phyloP scores from a whole-genome alignment of 2,797 vertebrate genomes.

The Coilia nasus region DNA sequence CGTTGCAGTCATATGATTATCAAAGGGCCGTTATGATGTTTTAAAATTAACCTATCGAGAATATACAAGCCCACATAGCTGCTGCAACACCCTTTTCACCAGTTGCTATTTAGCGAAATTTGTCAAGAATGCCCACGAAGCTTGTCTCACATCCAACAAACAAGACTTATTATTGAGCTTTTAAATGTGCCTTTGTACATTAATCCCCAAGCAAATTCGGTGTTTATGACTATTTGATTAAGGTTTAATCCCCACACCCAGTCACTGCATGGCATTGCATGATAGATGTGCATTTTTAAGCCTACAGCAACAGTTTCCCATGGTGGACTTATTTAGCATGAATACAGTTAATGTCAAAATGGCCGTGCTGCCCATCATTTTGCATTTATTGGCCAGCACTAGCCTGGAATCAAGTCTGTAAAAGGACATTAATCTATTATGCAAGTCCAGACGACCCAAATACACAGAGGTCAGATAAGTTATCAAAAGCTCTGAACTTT shows the following conservation, averaged over 20 bases:
- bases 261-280: not conserved
- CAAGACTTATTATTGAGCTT: not conserved
- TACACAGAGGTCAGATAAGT: no score
- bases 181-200: not conserved
- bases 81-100: conserved; percentile 6
- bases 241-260: not conserved
- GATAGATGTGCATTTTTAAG: not conserved
- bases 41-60: not conserved
- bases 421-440: no score
- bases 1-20: not conserved
- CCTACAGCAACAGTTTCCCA: not conserved
- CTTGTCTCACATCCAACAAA: not conserved
- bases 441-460: no score
- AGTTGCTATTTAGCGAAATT: conserved; percentile 6
- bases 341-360: not conserved
- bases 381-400: no score
- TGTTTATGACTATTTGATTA: not conserved
- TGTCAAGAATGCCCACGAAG: not conserved
- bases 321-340: not conserved
- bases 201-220: not conserved
- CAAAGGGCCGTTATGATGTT: not conserved
- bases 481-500: no score
- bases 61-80: not conserved
- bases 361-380: not conserved
- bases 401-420: no score